These are phyloP conservation scores for Accipiter cooperii DNA, from an alignment of 2,113 vertebrate species.

Conservation along the genomic window DNA sequence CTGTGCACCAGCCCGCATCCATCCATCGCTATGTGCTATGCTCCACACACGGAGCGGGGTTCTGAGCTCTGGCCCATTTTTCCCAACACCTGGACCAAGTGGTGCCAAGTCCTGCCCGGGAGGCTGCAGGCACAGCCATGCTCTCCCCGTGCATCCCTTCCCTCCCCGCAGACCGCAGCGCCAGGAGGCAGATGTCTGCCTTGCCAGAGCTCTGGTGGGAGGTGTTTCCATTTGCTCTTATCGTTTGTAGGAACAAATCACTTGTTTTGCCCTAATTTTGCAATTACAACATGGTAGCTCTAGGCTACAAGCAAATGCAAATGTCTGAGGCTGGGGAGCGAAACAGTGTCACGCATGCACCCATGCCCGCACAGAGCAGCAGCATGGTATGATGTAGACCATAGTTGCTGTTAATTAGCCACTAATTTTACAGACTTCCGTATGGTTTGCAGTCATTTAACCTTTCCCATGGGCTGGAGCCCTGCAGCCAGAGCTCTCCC, in stretches of 20 bases:
- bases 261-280: neutral
- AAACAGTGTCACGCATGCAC: rapidly evolving
- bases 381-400: rapidly evolving
- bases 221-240: neutral
- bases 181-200: neutral
- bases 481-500: neutral
- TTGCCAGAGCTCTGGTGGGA: neutral
- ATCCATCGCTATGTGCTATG: rapidly evolving
- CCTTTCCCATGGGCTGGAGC: neutral
- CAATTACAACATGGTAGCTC: neutral
- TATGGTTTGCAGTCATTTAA: neutral
- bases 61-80: neutral
- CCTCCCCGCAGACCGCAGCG: neutral
- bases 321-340: neutral
- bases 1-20: rapidly evolving
- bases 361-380: neutral
- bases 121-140: rapidly evolving
- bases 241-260: neutral
- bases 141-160: neutral
- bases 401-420: neutral
- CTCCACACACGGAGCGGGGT: rapidly evolving
- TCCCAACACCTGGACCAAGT: rapidly evolving
- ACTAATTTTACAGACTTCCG: constrained; percentile 27
- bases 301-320: neutral
- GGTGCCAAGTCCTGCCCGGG: rapidly evolving